These are phyloP conservation scores for Menidia beryllina DNA, from an alignment of 2,113 vertebrate genomes.

Conservation along the genomic window DNA sequence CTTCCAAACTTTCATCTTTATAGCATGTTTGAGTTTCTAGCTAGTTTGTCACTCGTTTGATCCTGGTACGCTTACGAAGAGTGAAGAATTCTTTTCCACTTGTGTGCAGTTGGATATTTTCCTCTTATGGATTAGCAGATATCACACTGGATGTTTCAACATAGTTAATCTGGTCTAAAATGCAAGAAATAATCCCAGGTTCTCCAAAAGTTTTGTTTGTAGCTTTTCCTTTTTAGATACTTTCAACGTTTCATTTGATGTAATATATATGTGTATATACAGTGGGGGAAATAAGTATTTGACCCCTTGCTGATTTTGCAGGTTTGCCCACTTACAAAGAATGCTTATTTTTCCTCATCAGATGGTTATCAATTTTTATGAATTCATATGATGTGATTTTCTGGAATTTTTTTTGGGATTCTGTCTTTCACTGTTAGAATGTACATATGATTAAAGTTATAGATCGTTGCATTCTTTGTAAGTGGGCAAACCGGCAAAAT, in stretches of 20 bases:
- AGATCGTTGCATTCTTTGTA: no score
- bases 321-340: no score
- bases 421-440: no score
- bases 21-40: neutral
- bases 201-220: neutral
- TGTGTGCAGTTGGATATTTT: neutral
- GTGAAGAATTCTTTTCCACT: neutral
- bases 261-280: no score
- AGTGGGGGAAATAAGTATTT: no score
- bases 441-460: no score
- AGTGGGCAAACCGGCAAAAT: no score
- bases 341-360: no score
- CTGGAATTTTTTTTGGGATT: no score
- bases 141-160: neutral
- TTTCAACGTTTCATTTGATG: neutral
- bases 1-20: neutral
- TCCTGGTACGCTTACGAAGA: neutral
- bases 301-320: no score
- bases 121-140: neutral
- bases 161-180: neutral
- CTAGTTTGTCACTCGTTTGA: neutral
- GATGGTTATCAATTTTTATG: no score
- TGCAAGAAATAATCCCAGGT: neutral
- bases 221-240: neutral
- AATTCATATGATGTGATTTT: no score